Evolutionary conservation across 2,888 invertebrate genomes (phyloP).

Genomic region (Cantharis flavilabris): DNA sequence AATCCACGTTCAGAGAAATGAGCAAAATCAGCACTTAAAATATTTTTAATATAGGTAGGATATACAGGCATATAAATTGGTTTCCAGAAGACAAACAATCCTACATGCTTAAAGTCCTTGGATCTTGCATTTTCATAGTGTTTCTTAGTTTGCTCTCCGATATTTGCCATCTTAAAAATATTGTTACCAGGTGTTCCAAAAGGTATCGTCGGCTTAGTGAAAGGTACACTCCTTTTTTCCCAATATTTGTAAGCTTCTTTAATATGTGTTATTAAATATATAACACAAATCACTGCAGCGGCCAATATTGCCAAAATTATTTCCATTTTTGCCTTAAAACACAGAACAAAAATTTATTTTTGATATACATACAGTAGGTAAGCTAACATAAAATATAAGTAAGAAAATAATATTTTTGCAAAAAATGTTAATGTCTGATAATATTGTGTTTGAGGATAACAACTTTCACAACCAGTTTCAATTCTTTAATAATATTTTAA

Average conservation of each 20-base stretch:
- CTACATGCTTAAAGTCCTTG: neutral
- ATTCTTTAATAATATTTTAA: no score
- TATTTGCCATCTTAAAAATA: neutral
- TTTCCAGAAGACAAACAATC: neutral
- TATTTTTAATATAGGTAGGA: constrained; percentile 41
- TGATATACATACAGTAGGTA: no score
- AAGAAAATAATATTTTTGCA: no score
- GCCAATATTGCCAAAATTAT: neutral
- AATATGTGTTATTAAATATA: neutral
- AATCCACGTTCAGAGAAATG: constrained; percentile 65
- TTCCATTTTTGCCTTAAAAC: no score
- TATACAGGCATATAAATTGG: constrained; percentile 28
- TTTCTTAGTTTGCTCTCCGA: neutral
- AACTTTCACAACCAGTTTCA: no score
- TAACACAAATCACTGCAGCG: neutral
- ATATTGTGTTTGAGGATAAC: no score
- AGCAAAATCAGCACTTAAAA: constrained; percentile 63
- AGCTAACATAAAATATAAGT: no score
- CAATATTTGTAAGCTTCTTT: constrained; percentile 21
- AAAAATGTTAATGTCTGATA: no score
- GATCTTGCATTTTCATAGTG: neutral
- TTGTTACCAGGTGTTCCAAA: constrained; percentile 15
- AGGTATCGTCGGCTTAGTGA: neutral
- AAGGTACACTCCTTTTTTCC: constrained; percentile 23
- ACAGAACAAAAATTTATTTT: no score